phyloP scores from a whole-genome alignment of 2,888 invertebrate species.

The Agonopterix alstromeriana region DNA sequence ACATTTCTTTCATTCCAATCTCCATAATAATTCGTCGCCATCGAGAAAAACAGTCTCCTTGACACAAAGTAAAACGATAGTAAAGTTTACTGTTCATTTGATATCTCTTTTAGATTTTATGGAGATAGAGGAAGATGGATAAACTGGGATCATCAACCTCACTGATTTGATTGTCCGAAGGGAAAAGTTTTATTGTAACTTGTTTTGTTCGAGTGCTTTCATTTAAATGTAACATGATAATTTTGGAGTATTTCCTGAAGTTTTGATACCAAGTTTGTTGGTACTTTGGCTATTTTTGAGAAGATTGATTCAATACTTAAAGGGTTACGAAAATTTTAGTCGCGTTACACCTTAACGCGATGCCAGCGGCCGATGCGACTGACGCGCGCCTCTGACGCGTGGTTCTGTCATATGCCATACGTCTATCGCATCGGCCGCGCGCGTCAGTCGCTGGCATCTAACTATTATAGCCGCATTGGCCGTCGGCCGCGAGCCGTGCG shows the following conservation, averaged over 20 bases:
- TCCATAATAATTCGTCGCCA: conserved; percentile 7
- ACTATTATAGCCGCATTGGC: too few species aligned
- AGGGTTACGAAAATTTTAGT: too few species aligned
- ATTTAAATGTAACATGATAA: not conserved
- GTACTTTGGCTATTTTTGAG: too few species aligned
- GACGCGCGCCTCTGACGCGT: too few species aligned
- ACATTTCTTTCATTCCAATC: not conserved
- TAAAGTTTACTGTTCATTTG: conserved; percentile 28
- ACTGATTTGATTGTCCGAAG: conserved; percentile 18
- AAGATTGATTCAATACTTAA: too few species aligned
- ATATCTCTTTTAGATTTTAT: conserved; percentile 36
- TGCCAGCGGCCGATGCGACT: too few species aligned
- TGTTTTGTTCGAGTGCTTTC: not conserved
- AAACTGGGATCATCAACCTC: conserved; percentile 13
- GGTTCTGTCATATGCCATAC: too few species aligned
- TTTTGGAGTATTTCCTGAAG: not conserved
- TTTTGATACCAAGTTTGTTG: not conserved
- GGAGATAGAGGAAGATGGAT: conserved; percentile 18
- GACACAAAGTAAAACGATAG: conserved; percentile 18
- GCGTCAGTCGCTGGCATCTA: too few species aligned
- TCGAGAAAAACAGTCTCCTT: conserved; percentile 12
- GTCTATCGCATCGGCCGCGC: too few species aligned
- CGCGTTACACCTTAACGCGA: too few species aligned
- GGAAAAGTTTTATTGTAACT: too few species aligned
- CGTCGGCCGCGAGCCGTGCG: too few species aligned